Percentiles rank a stretch among this genome's conserved stretches.
Conservation (phyloP, 2,888 invertebrate genomes). For the Tiliacea aurago region DNA sequence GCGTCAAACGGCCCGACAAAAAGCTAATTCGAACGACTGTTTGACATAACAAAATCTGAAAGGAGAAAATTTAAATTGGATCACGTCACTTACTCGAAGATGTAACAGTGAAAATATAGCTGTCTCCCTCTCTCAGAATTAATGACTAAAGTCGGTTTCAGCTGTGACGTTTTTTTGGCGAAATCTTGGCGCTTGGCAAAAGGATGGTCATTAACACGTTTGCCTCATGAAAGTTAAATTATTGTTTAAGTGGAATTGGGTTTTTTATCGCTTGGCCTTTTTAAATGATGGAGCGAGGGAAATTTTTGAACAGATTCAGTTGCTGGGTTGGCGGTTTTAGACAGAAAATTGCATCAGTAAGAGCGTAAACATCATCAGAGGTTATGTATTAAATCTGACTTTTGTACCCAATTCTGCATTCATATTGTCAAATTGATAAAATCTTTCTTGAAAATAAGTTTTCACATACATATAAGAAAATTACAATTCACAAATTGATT, state of each 20-base stretch:
- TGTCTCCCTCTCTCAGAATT: conserved; percentile 67
- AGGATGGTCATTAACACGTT: conserved; percentile 63
- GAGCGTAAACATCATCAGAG: neutral
- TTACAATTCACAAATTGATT: neutral
- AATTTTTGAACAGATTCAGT: conserved; percentile 41
- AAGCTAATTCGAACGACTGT: conserved; percentile 77
- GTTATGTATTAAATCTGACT: neutral
- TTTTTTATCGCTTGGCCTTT: conserved; percentile 57
- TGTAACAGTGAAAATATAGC: conserved; percentile 65
- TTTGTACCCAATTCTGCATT: no score
- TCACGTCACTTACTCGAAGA: conserved; percentile 76
- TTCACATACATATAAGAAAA: neutral
- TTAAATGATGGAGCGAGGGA: conserved; percentile 56
- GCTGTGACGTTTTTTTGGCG: conserved; percentile 48
- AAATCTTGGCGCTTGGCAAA: conserved; percentile 61
- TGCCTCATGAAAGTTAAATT: conserved; percentile 64
- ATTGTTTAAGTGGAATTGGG: conserved; percentile 58
- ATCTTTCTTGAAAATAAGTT: neutral
- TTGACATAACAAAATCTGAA: conserved; percentile 85
- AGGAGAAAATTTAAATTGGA: conserved; percentile 86
- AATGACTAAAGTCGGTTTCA: conserved; percentile 56
- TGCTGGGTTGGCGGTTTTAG: neutral
- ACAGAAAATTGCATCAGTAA: neutral
- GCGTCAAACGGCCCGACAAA: conserved; percentile 68
- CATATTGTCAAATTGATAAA: neutral